Evolutionary conservation across 2,888 invertebrate species (phyloP).

Genomic region (Cryptocephalus primarius): DNA sequence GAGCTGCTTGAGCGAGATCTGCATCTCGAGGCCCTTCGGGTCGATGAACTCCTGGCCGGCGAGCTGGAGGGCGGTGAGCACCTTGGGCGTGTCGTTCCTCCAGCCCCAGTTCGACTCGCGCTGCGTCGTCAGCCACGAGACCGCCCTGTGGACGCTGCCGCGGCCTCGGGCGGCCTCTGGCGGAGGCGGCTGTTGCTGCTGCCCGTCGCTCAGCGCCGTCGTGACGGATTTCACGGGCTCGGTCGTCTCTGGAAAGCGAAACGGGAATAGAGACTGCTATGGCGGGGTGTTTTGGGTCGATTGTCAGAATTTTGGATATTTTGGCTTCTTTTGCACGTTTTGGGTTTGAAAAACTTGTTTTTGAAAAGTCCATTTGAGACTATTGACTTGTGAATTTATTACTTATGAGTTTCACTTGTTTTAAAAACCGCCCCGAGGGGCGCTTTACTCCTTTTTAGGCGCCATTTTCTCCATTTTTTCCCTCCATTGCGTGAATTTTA

Average conservation of each 20-base stretch:
- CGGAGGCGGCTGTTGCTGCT: slow-evolving; percentile 4
- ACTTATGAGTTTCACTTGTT: too few species aligned
- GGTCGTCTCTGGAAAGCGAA: slow-evolving; percentile 14
- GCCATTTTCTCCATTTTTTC: too few species aligned
- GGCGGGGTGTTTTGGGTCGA: background rate
- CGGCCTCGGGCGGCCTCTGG: slow-evolving; percentile 4
- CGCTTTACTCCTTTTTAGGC: too few species aligned
- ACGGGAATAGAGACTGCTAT: too few species aligned
- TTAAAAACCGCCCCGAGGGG: too few species aligned
- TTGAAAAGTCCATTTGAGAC: too few species aligned
- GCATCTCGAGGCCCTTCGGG: slow-evolving; percentile 54
- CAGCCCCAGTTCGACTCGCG: slow-evolving; percentile 68
- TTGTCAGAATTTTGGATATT: too few species aligned
- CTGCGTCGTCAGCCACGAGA: slow-evolving; percentile 35
- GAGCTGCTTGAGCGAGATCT: slow-evolving; percentile 76
- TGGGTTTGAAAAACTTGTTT: too few species aligned
- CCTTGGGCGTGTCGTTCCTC: slow-evolving; percentile 76
- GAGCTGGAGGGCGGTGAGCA: slow-evolving; percentile 67
- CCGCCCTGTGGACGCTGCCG: slow-evolving; percentile 51
- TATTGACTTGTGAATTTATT: too few species aligned
- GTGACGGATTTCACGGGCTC: slow-evolving; percentile 15
- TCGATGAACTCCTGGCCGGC: slow-evolving; percentile 31
- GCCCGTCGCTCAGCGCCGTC: slow-evolving; percentile 4
- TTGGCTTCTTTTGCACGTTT: too few species aligned
- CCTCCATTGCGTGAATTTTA: too few species aligned